Base-by-base conservation (phyloP, 2,113 vertebrate species). In the Pogona vitticeps region DNA sequence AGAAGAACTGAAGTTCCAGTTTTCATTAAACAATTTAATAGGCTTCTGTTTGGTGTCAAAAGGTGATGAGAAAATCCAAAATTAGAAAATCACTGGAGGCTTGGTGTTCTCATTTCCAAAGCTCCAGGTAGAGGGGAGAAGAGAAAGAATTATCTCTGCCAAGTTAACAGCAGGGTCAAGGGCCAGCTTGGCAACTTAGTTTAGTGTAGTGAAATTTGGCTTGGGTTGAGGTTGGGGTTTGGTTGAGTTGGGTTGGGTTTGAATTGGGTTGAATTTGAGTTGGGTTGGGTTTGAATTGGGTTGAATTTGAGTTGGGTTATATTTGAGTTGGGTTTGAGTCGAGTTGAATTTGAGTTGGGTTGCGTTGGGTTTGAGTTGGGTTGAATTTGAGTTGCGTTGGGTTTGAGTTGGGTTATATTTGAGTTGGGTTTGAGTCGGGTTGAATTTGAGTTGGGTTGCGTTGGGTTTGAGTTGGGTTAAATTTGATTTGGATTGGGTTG, bases 61-160 rank as follows among this genome's bases (percentile, higher is more conserved):
- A 93, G 90, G 89, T 80, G 91, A 92, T 86, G 77, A 38, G 9
- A 0, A 75, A 82, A 94, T 87, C 89, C 93, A 91, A 91, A 93
- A 89, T 84, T 82, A 87, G 92, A 88, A 88, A 89, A 82, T 61
- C 20, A 63, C 88, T 81, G 76, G 86, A 84, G 89, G 71, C 79
- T 71, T 56, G 3, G 52, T 91, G 92, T n/a, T 85, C 90, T 90
- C 85, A 83, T 94, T 94, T 85, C 28, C 1, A 21, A 87, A 80
- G 80, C 93, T 80, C 88, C 61, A 40, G 87, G 86, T 86, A n/a
- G 36, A 36, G 1, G 28, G 10, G 46, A 58, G 61, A 28, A 6
- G 10, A 65, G 52, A 23, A 59, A 23, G 1, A 21, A 10, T 3
- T 13, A 63, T 4, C 17, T 71, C 6, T 14, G 7, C 13, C 13